Evolutionary conservation across 2,888 invertebrate genomes (phyloP).

Genomic region (Leptinotarsa rubiginosa): DNA sequence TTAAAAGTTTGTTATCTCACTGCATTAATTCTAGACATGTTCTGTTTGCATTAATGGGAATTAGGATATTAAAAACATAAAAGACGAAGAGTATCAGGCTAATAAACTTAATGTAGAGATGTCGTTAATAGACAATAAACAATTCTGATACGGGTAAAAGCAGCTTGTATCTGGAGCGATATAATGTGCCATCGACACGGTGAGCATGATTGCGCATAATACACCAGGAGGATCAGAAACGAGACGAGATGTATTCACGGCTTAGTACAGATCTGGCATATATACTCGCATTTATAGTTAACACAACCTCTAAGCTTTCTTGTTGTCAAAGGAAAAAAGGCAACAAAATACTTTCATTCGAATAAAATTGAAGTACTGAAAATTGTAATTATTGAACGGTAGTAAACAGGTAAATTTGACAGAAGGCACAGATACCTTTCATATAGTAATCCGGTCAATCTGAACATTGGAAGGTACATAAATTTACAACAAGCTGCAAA

Average conservation of each 20-base stretch:
- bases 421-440: no score
- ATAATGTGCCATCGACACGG: constrained; percentile 28
- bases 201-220: constrained; percentile 23
- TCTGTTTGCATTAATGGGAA: constrained; percentile 8
- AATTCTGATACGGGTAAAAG: constrained; percentile 36
- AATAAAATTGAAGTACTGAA: no score
- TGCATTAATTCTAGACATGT: constrained; percentile 17
- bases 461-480: no score
- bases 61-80: constrained; percentile 16
- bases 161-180: constrained; percentile 35
- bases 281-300: no score
- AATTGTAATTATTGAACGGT: no score
- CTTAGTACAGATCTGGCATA: not conserved
- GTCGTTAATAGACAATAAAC: constrained; percentile 39
- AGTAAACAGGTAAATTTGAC: no score
- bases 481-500: no score
- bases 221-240: constrained; percentile 6
- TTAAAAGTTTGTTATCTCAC: constrained; percentile 17
- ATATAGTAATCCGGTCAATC: no score
- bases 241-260: not conserved
- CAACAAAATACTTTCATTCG: no score
- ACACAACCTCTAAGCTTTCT: no score
- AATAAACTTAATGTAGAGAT: constrained; percentile 19
- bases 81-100: constrained; percentile 17
- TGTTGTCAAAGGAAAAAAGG: no score